Evolutionary conservation across 2,113 vertebrate genomes (phyloP).

Genomic region (Hyperopisus bebe): DNA sequence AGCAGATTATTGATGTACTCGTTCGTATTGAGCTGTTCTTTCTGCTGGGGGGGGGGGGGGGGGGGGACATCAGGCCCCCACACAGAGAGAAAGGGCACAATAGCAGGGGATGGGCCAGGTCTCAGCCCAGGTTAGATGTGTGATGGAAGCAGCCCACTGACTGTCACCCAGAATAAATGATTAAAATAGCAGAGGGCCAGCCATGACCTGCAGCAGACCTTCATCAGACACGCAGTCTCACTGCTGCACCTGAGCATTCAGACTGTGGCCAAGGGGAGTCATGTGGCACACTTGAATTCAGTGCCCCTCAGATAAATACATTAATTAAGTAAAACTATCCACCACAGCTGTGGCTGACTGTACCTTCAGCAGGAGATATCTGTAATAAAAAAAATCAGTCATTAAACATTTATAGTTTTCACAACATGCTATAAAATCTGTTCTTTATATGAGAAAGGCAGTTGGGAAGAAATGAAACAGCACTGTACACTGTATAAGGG

Average conservation of each 20-base stretch:
- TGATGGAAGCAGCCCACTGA: not conserved
- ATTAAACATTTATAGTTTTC: not conserved
- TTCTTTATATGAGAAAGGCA: not conserved
- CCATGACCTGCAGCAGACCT: not conserved
- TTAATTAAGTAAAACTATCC: not conserved
- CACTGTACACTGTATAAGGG: not conserved
- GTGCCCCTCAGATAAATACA: not conserved
- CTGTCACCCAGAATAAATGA: not conserved
- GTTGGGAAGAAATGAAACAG: not conserved
- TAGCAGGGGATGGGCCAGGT: not conserved
- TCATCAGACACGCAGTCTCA: not conserved
- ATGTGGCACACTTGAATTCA: not conserved
- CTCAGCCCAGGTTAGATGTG: not conserved
- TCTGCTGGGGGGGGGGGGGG: not conserved
- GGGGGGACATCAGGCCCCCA: not conserved
- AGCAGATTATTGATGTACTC: not conserved
- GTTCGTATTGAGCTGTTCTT: not conserved
- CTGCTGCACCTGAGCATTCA: not conserved
- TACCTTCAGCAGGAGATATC: not conserved
- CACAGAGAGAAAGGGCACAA: not conserved
- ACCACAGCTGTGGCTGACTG: not conserved
- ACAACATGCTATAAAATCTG: not conserved
- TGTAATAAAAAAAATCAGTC: not conserved
- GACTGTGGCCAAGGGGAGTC: not conserved
- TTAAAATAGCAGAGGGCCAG: not conserved